Conservation (phyloP, 1,140 invertebrate species). For the Papilio polyxenes region DNA sequence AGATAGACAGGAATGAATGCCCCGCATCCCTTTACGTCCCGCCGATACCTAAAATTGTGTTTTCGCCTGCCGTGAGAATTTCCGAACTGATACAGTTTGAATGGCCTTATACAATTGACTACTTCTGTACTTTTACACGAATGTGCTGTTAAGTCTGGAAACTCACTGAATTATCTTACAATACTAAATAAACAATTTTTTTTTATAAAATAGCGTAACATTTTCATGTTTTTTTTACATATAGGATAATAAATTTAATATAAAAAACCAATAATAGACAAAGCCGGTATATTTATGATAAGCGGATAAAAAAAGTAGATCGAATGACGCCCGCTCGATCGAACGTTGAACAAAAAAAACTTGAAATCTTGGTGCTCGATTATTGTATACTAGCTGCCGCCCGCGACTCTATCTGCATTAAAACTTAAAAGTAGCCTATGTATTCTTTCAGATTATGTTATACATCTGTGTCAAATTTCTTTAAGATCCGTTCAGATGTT, state of each 20-base stretch:
- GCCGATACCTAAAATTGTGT: background rate
- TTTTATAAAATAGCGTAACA: background rate
- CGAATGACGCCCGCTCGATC: constrained; percentile 24
- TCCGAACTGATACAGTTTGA: background rate
- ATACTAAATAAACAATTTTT: background rate
- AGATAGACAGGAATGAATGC: background rate
- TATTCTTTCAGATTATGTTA: no score
- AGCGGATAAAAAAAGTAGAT: constrained; percentile 18
- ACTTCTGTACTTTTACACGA: background rate
- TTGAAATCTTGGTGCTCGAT: constrained; percentile 22
- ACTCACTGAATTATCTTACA: background rate
- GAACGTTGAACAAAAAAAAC: constrained; percentile 32
- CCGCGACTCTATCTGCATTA: no score
- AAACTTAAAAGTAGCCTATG: no score
- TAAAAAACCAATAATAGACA: background rate
- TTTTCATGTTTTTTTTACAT: background rate
- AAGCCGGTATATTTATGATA: background rate
- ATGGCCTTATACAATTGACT: background rate
- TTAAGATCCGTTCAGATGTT: no score
- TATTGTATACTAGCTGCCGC: background rate
- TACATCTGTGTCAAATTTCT: no score
- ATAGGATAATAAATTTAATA: background rate
- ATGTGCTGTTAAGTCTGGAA: background rate
- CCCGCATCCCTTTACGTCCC: background rate
- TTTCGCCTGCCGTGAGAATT: background rate